Percentiles rank a stretch among this genome's conserved stretches.
phyloP scores from a whole-genome alignment of 2,888 invertebrate species.

The Chrysolina americana region DNA sequence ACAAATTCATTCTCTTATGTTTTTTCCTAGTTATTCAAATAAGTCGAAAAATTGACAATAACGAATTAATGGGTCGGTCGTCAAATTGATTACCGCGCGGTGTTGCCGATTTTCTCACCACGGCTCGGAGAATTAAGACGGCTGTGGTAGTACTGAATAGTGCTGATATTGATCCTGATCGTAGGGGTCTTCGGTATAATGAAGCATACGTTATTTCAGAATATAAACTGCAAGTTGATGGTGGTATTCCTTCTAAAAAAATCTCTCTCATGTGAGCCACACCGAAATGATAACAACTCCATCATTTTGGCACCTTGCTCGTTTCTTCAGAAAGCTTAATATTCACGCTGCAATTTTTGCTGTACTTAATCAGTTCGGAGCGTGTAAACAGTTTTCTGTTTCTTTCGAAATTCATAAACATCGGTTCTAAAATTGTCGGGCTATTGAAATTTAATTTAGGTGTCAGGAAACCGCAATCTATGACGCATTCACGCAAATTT shows the following conservation, averaged over 20 bases:
- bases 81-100: no score
- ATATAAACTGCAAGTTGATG: not conserved
- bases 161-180: no score
- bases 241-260: not conserved
- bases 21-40: no score
- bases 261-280: not conserved
- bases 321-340: conserved; percentile 33
- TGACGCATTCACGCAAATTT: conserved; percentile 14
- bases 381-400: conserved; percentile 39
- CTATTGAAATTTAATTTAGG: conserved; percentile 24
- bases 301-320: conserved; percentile 12
- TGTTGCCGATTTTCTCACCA: no score
- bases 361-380: conserved; percentile 32
- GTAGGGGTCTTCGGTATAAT: not conserved
- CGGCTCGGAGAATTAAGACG: no score
- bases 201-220: not conserved
- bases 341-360: conserved; percentile 34
- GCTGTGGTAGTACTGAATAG: no score
- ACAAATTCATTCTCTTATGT: no score
- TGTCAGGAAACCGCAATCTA: conserved; percentile 17
- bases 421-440: conserved; percentile 42
- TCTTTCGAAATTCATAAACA: conserved; percentile 43
- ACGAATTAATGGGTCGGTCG: no score
- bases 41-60: no score
- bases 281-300: conserved; percentile 26